Evolutionary conservation across 1,140 invertebrate genomes (phyloP), one percentile per base, ranked within the genome.

Genomic region (Drosophila yakuba): DNA sequence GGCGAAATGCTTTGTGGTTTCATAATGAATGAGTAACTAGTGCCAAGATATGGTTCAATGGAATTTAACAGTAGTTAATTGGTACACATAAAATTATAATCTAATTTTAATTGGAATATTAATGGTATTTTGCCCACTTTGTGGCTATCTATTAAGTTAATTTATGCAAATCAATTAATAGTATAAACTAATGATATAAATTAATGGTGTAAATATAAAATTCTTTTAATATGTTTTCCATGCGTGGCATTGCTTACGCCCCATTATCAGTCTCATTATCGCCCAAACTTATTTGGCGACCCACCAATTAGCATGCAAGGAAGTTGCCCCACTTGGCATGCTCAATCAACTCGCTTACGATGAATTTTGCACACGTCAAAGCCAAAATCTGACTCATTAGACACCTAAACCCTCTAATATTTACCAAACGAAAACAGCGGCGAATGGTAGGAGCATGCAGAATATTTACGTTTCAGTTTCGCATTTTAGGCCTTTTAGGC

Each of bases 361-460:
- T 50, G 43, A 12, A 75, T 74, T 72, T 73, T 25, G 67, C 50
- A 73, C 50, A 51, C 25, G 39, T 64, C 62, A 67, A 67, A 76
- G 74, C 62, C 73, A 55, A 76, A 76, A 55, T 76, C 28, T 41
- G 64, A 67, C 73, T 76, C 74, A 76, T 76, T 76, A 76, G 58
- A 32, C 32, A 28, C n/a, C 20, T 20, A 57, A 25, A 43, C 32
- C 44, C 59, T 57, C 23, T 44, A 32, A 51, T 64, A 74, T 74
- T 51, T 74, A 52, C 62, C 50, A 71, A 58, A 15, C 20, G 71
- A 43, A 60, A 66, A 66, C 57, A 64, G 17, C 62, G 20, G 35
- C 10, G 38, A 39, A 35, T 28, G n/a, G 25, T 14, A 52, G 48
- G 15, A 17, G n/a, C 35, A 39, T 12, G n/a, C 45, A 36, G 44